phyloP scores from a whole-genome alignment of 2,888 invertebrate species.

The Hyles lineata region DNA sequence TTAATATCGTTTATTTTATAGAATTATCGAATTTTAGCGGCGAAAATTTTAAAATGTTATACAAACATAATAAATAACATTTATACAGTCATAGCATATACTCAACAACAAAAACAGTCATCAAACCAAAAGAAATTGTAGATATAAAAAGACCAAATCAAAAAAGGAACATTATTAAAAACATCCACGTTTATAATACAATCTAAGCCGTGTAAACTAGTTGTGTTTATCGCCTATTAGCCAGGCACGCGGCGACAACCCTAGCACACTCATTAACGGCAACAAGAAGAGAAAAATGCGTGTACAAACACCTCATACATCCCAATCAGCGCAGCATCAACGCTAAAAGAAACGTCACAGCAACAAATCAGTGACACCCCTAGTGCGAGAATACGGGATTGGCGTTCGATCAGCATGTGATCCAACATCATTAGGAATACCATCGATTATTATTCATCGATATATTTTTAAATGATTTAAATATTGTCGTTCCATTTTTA shows the following conservation, averaged over 20 bases:
- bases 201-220: slow-evolving; percentile 25
- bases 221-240: slow-evolving; percentile 26
- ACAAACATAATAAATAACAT: too few species aligned
- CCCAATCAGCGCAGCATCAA: slow-evolving; percentile 78
- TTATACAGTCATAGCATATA: too few species aligned
- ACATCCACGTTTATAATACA: background rate
- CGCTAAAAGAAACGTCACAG: slow-evolving; percentile 76
- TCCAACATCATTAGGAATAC: background rate
- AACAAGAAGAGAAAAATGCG: slow-evolving; percentile 67
- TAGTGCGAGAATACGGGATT: slow-evolving; percentile 51
- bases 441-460: too few species aligned
- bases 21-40: too few species aligned
- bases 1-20: too few species aligned
- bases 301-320: slow-evolving; percentile 71
- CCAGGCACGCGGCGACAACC: slow-evolving; percentile 43
- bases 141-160: too few species aligned
- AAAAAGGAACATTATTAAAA: background rate
- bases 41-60: too few species aligned
- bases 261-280: slow-evolving; percentile 72
- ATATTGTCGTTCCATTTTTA: too few species aligned
- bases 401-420: slow-evolving; percentile 2
- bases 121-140: too few species aligned
- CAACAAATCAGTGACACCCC: slow-evolving; percentile 80
- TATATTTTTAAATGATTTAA: too few species aligned
- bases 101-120: too few species aligned